Conservation (phyloP, 2,888 invertebrate genomes). For the Pycnomerus fuliginosus region DNA sequence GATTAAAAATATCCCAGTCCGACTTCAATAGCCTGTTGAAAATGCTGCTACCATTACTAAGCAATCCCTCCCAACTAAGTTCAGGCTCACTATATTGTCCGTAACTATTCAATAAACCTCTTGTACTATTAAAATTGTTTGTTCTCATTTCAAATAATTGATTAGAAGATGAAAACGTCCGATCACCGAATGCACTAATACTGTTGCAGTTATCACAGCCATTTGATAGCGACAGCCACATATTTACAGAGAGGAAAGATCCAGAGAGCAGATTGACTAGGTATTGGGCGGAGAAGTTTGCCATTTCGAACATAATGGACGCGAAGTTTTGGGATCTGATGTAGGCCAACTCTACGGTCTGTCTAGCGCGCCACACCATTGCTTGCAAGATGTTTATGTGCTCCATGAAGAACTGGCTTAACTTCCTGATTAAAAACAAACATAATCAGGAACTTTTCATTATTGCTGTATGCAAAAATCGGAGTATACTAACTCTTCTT, state of each 20-base stretch:
- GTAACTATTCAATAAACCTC: not conserved
- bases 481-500: constrained; percentile 53
- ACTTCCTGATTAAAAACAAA: constrained; percentile 15
- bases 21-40: constrained; percentile 25
- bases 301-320: constrained; percentile 57
- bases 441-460: no score
- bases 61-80: no score
- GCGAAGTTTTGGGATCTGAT: constrained; percentile 53
- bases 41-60: not conserved
- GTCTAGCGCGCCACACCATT: constrained; percentile 68
- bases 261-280: constrained; percentile 39
- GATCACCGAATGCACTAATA: constrained; percentile 33
- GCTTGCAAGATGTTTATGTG: constrained; percentile 76
- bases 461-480: not conserved
- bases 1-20: constrained; percentile 16
- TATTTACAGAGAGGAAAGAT: constrained; percentile 36
- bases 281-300: constrained; percentile 47
- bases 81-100: no score
- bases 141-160: not conserved
- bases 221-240: constrained; percentile 42
- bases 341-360: constrained; percentile 68
- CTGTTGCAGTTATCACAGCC: constrained; percentile 37
- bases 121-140: not conserved
- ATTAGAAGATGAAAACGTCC: constrained; percentile 10
- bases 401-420: constrained; percentile 71